Percentiles rank a stretch among this genome's conserved stretches.
Evolutionary conservation across 2,888 invertebrate genomes (phyloP).

Genomic region (Agrochola lota): DNA sequence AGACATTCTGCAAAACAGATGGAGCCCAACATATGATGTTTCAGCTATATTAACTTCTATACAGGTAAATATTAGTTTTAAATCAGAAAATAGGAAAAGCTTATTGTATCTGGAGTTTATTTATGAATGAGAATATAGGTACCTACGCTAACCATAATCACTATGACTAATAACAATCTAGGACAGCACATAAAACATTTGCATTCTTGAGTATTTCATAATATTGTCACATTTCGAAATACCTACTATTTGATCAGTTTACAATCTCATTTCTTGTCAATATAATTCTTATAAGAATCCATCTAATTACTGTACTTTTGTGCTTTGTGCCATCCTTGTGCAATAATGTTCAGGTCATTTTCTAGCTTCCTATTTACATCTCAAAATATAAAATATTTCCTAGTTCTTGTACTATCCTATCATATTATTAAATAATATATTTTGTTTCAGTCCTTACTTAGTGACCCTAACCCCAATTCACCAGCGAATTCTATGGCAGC

Average conservation of each 20-base stretch:
- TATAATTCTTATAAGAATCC: constrained; percentile 36
- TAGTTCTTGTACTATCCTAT: neutral
- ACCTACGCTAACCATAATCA: neutral
- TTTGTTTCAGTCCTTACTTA: constrained; percentile 97
- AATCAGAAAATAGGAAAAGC: constrained; percentile 5
- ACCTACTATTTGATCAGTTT: neutral
- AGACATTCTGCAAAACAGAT: constrained; percentile 99
- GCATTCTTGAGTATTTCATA: constrained; percentile 33
- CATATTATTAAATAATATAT: neutral
- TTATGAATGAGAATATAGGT: neutral
- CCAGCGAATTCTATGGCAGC: constrained; percentile 99
- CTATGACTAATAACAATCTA: constrained; percentile 20
- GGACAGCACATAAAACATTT: neutral
- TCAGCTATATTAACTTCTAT: constrained; percentile 99
- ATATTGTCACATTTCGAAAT: neutral
- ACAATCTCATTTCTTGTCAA: neutral
- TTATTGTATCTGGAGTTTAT: neutral
- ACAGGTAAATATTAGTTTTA: constrained; percentile 92
- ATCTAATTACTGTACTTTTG: neutral
- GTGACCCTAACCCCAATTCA: constrained; percentile 99
- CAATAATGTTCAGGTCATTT: neutral
- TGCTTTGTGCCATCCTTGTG: neutral
- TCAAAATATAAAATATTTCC: neutral
- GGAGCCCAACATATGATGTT: constrained; percentile 99
- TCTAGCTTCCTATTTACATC: neutral